phyloP scores from a whole-genome alignment of 2,113 vertebrate genomes.

The Stegastes partitus region DNA sequence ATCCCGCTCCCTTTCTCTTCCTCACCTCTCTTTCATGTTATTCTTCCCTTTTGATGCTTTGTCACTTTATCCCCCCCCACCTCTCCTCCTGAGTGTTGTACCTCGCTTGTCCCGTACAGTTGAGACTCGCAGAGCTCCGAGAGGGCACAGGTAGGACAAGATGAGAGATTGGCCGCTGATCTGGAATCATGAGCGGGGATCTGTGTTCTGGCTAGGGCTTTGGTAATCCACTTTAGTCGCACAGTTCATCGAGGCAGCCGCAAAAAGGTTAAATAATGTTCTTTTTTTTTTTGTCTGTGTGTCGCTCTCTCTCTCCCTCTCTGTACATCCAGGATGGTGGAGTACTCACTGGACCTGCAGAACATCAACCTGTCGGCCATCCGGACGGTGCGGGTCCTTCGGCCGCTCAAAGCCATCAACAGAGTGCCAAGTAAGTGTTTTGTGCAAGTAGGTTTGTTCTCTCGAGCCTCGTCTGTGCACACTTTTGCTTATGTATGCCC shows the following conservation, averaged over 20 bases:
- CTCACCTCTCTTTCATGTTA: conserved; percentile 61
- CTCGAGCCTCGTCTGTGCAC: background rate
- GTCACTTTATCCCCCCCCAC: conserved; percentile 46
- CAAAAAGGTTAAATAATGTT: background rate
- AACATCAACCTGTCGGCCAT: conserved; percentile 99
- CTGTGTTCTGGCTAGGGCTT: background rate
- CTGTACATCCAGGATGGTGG: conserved; percentile 90
- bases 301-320: conserved; percentile 3
- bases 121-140: background rate
- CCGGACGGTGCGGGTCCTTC: conserved; percentile 95
- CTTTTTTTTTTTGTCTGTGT: background rate
- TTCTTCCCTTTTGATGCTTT: conserved; percentile 63
- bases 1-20: conserved; percentile 33
- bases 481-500: conserved; percentile 18
- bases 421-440: conserved; percentile 91
- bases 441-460: conserved; percentile 1
- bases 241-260: background rate
- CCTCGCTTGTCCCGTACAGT: background rate
- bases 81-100: conserved; percentile 22
- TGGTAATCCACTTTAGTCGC: too few relatives aligned
- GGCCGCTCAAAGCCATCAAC: conserved; percentile 99
- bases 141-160: conserved; percentile 6
- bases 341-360: conserved; percentile 98
- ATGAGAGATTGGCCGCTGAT: conserved; percentile 41
- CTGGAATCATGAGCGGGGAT: conserved; percentile 6